Percentiles rank a stretch among this genome's conserved stretches.
phyloP scores from a whole-genome alignment of 64 coral and sea anemone genomes.

The Actinia tenebrosa region DNA sequence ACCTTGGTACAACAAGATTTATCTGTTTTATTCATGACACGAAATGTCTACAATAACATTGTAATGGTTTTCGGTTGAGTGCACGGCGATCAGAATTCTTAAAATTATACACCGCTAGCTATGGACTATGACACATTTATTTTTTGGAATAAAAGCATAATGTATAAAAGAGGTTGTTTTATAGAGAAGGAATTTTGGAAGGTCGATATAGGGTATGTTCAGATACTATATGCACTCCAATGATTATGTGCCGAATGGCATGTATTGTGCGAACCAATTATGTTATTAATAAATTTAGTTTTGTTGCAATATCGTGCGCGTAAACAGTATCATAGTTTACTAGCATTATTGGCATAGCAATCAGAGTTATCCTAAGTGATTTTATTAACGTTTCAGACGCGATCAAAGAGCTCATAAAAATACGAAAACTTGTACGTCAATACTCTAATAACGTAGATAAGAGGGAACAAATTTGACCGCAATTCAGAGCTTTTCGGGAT shows the following conservation, averaged over 20 bases:
- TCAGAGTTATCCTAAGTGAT: not conserved
- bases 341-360: not conserved
- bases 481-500: not conserved
- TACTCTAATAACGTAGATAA: not conserved
- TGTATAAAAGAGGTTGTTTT: not conserved
- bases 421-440: not conserved
- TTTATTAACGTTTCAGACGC: not conserved
- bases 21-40: not conserved
- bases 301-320: too few species aligned
- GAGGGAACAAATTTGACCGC: not conserved
- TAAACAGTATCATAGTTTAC: too few species aligned
- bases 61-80: not conserved
- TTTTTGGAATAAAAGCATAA: not conserved
- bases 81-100: not conserved
- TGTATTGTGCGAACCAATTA: too few species aligned
- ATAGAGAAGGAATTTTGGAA: too few species aligned
- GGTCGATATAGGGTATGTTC: too few species aligned
- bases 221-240: too few species aligned
- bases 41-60: not conserved
- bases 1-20: not conserved
- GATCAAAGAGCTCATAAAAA: slow-evolving; percentile 6
- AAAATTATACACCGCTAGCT: not conserved
- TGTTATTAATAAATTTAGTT: too few species aligned
- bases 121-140: not conserved
- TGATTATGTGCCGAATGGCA: too few species aligned